Conservation (phyloP, 2,888 invertebrate species). For the Serrognathus titanus region DNA sequence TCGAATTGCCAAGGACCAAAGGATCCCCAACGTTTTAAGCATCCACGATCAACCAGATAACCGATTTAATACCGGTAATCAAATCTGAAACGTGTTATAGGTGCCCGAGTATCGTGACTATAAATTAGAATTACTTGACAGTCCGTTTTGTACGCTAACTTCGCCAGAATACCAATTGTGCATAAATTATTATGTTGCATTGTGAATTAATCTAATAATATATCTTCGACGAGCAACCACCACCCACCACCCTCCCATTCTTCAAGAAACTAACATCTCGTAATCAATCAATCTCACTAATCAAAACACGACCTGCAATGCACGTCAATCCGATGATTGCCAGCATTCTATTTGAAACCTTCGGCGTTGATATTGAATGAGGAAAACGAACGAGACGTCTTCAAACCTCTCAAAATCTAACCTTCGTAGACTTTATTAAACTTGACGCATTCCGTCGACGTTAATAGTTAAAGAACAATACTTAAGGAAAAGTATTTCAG, state of each 20-base stretch:
- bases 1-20: neutral
- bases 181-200: conserved; percentile 35
- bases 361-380: no score
- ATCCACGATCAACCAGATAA: conserved; percentile 28
- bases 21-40: conserved; percentile 19
- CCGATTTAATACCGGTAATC: conserved; percentile 34
- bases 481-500: no score
- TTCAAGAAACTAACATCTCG: neutral
- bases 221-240: conserved; percentile 15
- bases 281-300: neutral
- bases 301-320: neutral
- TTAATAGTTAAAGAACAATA: no score
- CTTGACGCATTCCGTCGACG: no score
- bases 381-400: no score
- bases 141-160: conserved; percentile 35
- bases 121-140: conserved; percentile 40
- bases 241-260: no score
- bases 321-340: conserved; percentile 18
- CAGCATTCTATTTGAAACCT: conserved; percentile 12
- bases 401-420: no score
- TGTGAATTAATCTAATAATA: conserved; percentile 29
- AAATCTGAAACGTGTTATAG: conserved; percentile 34
- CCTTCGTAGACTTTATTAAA: no score
- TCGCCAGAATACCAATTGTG: conserved; percentile 33
- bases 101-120: conserved; percentile 34